phyloP scores from a whole-genome alignment of 2,113 vertebrate species.

The Neodontobutis hainanensis region DNA sequence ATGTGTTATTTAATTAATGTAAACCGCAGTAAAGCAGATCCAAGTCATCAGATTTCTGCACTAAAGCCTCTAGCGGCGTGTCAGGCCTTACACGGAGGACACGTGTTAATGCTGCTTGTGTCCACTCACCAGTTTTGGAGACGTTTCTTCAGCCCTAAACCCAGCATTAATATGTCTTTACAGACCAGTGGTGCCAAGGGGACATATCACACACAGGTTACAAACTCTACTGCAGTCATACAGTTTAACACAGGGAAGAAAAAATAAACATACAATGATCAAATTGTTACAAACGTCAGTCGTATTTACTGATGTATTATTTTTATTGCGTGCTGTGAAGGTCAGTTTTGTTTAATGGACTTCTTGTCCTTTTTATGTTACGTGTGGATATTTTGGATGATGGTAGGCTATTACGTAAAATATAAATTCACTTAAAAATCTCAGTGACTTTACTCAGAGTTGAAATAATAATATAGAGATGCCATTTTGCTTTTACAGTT shows the following conservation, averaged over 20 bases:
- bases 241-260: constrained; percentile 29
- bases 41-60: constrained; percentile 42
- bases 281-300: constrained; percentile 17
- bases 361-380: constrained; percentile 24
- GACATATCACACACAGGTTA: constrained; percentile 10
- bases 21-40: constrained; percentile 40
- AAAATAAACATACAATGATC: constrained; percentile 9
- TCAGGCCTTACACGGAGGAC: constrained; percentile 43
- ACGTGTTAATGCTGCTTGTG: constrained; percentile 35
- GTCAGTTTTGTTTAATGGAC: constrained; percentile 30
- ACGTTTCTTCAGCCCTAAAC: constrained; percentile 20
- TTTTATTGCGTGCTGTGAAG: constrained; percentile 18
- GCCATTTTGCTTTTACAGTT: constrained; percentile 2
- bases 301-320: background rate
- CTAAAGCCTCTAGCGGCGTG: constrained; percentile 42
- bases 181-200: constrained; percentile 56
- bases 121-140: constrained; percentile 32
- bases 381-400: constrained; percentile 38
- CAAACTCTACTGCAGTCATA: background rate
- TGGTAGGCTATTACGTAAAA: constrained; percentile 9
- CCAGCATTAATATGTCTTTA: constrained; percentile 21
- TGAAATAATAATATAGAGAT: constrained; percentile 3
- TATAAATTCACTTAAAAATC: background rate
- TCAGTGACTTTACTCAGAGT: background rate
- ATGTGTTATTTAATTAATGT: constrained; percentile 39